Percentiles rank a stretch among this genome's conserved stretches.
phyloP scores from a whole-genome alignment of 2,113 vertebrate species.

The Tupaia tana region DNA sequence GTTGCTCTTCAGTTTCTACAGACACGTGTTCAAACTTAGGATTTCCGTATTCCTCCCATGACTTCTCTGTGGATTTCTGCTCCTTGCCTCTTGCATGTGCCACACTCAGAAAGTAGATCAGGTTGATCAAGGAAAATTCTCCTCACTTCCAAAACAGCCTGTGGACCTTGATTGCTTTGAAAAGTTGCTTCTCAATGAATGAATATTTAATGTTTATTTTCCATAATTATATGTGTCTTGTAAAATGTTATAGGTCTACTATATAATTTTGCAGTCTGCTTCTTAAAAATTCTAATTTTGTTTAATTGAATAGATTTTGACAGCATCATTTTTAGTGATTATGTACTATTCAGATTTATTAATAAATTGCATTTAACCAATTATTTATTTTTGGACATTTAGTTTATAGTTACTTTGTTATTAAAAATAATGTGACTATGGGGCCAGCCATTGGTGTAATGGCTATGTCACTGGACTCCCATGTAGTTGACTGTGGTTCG shows the following conservation, averaged over 20 bases:
- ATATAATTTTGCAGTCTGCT: not conserved
- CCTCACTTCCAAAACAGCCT: too few relatives aligned
- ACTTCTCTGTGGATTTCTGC: too few relatives aligned
- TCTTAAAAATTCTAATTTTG: constrained; percentile 6
- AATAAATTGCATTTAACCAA: constrained; percentile 1
- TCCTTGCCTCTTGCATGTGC: too few relatives aligned
- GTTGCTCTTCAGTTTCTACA: too few relatives aligned
- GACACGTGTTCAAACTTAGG: too few relatives aligned
- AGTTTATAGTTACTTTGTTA: constrained; percentile 15
- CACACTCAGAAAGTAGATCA: too few relatives aligned
- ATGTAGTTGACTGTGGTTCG: too few relatives aligned
- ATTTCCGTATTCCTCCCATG: too few relatives aligned
- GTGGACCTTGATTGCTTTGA: too few relatives aligned
- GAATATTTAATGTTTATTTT: not conserved
- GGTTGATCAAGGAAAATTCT: too few relatives aligned
- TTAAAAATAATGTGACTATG: not conserved
- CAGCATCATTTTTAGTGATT: not conserved
- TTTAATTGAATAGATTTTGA: constrained; percentile 9
- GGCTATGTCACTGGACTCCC: too few relatives aligned
- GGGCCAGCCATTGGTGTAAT: too few relatives aligned
- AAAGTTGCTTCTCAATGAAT: not conserved
- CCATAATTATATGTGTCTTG: not conserved
- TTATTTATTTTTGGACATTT: not conserved
- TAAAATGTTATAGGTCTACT: constrained; percentile 26
- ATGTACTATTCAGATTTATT: constrained; percentile 29